Base-by-base conservation (phyloP, 2,113 vertebrate species). In the Perognathus longimembris region DNA sequence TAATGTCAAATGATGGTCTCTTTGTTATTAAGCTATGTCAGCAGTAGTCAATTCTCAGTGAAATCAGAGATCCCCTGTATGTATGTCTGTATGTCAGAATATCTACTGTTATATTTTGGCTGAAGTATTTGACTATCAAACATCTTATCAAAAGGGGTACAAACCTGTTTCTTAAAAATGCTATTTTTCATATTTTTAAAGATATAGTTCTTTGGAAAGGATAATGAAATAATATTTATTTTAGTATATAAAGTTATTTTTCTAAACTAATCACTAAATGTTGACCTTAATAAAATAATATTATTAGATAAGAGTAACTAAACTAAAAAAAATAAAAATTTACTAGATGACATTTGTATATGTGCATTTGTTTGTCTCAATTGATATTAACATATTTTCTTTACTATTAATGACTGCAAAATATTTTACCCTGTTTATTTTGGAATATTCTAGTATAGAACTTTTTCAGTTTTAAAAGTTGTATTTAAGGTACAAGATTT, bases 341-440 rank as follows among this genome's bases (percentile, higher is more conserved):
- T 20, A 83, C 34, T 92, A 34, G 66, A 0, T 91, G 28, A 70
- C 26, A 78, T 75, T 66, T 91, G 3, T 71, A 34, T 81, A 76
- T 1, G 66, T 59, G 12, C 32, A 45, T 64, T 87, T 1, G 40
- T 73, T 69, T 76, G 3, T 28, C 38, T 75, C 66, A 38, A 70
- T 20, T 85, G 34, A 42, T 63, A 89, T 95, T 87, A 84, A 50
- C 26, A 78, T 64, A 85, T 10, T 10, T 34, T 81, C 38, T 28
- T 24, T 92, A 90, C 34, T 50, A 79, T 57, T 66, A 92, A n/a
- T 40, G 14, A 50, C 0, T 32, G 1, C 71, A 78, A 85, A 57
- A 30, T 76, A 94, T 92, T 84, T 67, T 81, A 66, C 6, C 45
- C 9, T 45, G 12, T 81, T 83, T 76, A 77, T 64, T 82, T 85